phyloP scores from a whole-genome alignment of 2,888 invertebrate genomes.

The Macropis europaea region DNA sequence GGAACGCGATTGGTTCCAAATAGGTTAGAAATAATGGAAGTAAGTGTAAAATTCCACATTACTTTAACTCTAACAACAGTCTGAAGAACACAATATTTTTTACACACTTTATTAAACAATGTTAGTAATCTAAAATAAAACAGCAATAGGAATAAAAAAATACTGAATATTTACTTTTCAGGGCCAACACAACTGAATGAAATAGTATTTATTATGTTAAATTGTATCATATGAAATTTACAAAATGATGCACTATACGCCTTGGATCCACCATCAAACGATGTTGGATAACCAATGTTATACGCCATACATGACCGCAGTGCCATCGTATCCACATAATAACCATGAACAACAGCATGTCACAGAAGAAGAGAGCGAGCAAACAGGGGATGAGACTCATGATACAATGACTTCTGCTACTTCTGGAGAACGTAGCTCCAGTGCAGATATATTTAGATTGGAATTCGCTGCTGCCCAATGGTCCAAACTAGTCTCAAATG shows the following conservation, averaged over 20 bases:
- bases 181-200: not conserved
- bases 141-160: not conserved
- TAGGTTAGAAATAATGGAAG: conserved; percentile 36
- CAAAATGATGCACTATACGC: conserved; percentile 70
- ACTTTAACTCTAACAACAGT: too few relatives aligned
- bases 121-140: not conserved
- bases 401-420: conserved; percentile 74
- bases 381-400: conserved; percentile 72
- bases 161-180: not conserved
- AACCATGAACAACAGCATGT: conserved; percentile 50
- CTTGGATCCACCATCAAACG: conserved; percentile 64
- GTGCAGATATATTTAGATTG: conserved; percentile 84
- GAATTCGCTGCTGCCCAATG: conserved; percentile 92
- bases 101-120: too few relatives aligned
- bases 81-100: too few relatives aligned
- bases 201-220: conserved; percentile 6
- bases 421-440: conserved; percentile 74
- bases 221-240: conserved; percentile 2
- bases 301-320: conserved; percentile 54
- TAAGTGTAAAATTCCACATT: conserved; percentile 16
- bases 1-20: not conserved
- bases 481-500: conserved; percentile 91
- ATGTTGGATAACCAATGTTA: conserved; percentile 66
- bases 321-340: conserved; percentile 48
- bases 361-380: conserved; percentile 73